Percentiles rank a stretch among this genome's conserved stretches.
phyloP scores from a whole-genome alignment of 2,888 invertebrate species.

The Amblyjoppa proteus region DNA sequence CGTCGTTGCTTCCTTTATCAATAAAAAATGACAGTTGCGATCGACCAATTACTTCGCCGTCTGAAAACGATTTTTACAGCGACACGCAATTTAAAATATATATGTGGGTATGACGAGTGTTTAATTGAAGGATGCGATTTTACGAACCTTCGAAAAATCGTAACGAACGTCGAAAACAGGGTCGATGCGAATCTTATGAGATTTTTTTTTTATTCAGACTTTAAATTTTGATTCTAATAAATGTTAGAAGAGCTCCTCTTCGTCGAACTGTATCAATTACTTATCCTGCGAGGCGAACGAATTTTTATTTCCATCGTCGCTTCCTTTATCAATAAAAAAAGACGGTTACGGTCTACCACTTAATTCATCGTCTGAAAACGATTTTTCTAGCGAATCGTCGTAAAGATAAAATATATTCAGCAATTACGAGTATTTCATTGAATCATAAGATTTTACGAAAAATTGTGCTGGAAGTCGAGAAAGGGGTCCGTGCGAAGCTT shows the following conservation, averaged over 20 bases:
- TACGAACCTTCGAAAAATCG: too few relatives aligned
- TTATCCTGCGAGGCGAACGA: background rate
- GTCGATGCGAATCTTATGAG: conserved; percentile 50
- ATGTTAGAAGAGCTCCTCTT: conserved; percentile 53
- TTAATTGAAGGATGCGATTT: too few relatives aligned
- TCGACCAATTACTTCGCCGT: background rate
- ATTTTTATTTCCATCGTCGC: background rate
- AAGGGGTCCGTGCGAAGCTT: conserved; percentile 42
- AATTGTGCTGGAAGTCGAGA: conserved; percentile 9
- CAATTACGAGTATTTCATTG: conserved; percentile 32
- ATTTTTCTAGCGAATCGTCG: background rate
- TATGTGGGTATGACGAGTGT: too few relatives aligned
- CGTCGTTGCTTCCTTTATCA: background rate
- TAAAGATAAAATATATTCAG: conserved; percentile 21
- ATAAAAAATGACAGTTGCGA: conserved; percentile 18
- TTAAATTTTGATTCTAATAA: conserved; percentile 64
- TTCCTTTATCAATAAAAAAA: background rate
- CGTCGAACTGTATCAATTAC: conserved; percentile 60
- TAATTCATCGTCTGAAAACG: background rate
- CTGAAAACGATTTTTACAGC: background rate
- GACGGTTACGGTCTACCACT: conserved; percentile 7
- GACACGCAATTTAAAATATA: too few relatives aligned
- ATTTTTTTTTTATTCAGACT: conserved; percentile 48
- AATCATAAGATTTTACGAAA: conserved; percentile 72
- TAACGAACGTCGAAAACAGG: background rate